Base-by-base conservation (phyloP, 2,888 invertebrate genomes). In the Carabus problematicus region DNA sequence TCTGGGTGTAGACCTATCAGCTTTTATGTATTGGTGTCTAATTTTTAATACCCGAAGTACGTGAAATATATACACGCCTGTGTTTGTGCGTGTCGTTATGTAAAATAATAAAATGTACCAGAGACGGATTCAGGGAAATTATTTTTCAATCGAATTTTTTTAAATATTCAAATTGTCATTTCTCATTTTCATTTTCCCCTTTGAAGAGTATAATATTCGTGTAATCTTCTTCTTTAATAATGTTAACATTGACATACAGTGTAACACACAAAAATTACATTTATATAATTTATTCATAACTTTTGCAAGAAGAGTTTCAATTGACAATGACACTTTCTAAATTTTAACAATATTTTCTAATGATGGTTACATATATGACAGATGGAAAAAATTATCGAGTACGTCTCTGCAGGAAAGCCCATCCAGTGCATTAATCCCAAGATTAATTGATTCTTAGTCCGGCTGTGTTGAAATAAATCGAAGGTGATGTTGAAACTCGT, bases 391-490 rank as follows among this genome's bases (percentile, higher is more conserved):
- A 29, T 3, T 29, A 29, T 29, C 39, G 49, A 70, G 52, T 66
- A 54, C 70, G 54, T 18, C 39, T 29, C 70, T 70, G 70, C 9
- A 52, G 52, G 52, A 18, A 3, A 29, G 6, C 29, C 9, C 52
- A 52, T 58, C 47, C 71, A 66, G 73, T 73, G 72, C 74, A 73
- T 73, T 74, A 74, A 74, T 72, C 70, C 68, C 59, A 71, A 73
- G 71, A 74, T 74, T 73, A 74, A 73, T 74, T 73, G 73, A 74
- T 74, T 73, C 70, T 68, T 61, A 66, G 61, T 66, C 47, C 64
- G 71, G 74, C 70, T 72, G 71, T 70, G 72, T 72, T 72, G 72
- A 72, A 72, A 71, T 71, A 67, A 70, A 71, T 67, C 67, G 63
- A 63, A 58, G 61, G 12, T 58, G 55, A 68, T 74, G 72, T 72